Evolutionary conservation across 1,140 invertebrate genomes (phyloP).

Genomic region (Agrypnia vestita): DNA sequence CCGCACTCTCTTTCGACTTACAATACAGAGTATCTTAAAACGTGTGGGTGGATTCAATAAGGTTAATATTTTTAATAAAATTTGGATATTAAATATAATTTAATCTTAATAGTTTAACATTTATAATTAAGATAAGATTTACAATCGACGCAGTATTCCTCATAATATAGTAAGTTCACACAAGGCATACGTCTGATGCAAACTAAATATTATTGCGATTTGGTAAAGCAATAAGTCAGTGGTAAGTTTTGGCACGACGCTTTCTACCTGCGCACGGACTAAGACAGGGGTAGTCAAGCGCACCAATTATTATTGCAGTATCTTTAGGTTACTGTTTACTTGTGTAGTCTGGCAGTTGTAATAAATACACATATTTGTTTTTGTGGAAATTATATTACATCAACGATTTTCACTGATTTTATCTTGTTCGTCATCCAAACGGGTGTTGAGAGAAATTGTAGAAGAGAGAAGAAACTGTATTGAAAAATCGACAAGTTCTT

Average conservation of each 20-base stretch:
- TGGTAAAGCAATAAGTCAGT: conserved; percentile 60
- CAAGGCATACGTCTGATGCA: conserved; percentile 58
- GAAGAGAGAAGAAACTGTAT: no score
- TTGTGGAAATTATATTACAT: no score
- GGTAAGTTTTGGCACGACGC: conserved; percentile 58
- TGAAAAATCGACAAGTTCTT: no score
- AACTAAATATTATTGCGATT: conserved; percentile 60
- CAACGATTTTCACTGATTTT: no score
- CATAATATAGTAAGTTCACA: conserved; percentile 48
- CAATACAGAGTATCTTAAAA: background rate
- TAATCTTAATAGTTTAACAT: background rate
- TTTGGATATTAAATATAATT: background rate
- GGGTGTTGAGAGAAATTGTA: no score
- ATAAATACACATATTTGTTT: no score
- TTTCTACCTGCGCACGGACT: conserved; percentile 39
- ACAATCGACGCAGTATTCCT: conserved; percentile 43
- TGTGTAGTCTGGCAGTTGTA: no score
- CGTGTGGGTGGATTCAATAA: background rate
- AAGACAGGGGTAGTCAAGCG: conserved; percentile 20
- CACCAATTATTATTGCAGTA: background rate
- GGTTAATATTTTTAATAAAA: no score
- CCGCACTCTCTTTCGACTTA: background rate
- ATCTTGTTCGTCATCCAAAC: no score
- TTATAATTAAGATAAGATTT: background rate
- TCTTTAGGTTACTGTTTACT: no score